Percentiles rank a stretch among this genome's conserved stretches.
These are phyloP conservation scores for Hippocampus zosterae DNA, from an alignment of 2,113 vertebrate genomes.

Conservation along the genomic window DNA sequence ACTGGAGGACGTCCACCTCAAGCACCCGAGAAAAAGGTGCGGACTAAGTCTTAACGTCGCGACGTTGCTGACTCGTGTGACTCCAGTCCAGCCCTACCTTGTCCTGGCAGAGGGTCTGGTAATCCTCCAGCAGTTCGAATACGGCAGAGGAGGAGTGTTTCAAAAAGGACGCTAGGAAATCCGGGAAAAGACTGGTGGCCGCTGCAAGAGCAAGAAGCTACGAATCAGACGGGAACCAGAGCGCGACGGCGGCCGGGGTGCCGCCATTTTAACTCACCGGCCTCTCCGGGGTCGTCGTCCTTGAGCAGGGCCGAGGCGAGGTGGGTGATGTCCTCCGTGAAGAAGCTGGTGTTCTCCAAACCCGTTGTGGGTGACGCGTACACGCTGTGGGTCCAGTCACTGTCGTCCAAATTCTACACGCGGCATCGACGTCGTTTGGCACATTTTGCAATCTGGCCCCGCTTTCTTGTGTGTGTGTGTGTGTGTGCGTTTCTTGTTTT, in stretches of 20 bases:
- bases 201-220: constrained; percentile 67
- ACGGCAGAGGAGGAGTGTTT: constrained; percentile 86
- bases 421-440: not conserved
- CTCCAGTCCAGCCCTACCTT: constrained; percentile 63
- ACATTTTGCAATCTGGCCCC: not conserved
- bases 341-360: constrained; percentile 70
- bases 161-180: constrained; percentile 84
- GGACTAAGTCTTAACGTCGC: not conserved
- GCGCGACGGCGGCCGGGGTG: not conserved
- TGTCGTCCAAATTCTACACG: constrained; percentile 81
- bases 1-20: constrained; percentile 84
- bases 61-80: not conserved
- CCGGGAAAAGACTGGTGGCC: constrained; percentile 86
- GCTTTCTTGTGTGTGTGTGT: no score
- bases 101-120: constrained; percentile 82
- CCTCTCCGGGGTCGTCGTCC: constrained; percentile 93
- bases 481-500: no score
- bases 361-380: constrained; percentile 70
- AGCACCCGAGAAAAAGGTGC: not conserved
- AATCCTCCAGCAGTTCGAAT: constrained; percentile 90
- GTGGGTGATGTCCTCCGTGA: constrained; percentile 81
- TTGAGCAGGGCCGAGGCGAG: constrained; percentile 83
- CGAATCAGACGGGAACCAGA: not conserved
- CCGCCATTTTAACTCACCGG: constrained; percentile 69
- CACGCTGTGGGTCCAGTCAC: constrained; percentile 79